Conservation (phyloP, 2,888 invertebrate genomes). For the Diarsia dahlii region DNA sequence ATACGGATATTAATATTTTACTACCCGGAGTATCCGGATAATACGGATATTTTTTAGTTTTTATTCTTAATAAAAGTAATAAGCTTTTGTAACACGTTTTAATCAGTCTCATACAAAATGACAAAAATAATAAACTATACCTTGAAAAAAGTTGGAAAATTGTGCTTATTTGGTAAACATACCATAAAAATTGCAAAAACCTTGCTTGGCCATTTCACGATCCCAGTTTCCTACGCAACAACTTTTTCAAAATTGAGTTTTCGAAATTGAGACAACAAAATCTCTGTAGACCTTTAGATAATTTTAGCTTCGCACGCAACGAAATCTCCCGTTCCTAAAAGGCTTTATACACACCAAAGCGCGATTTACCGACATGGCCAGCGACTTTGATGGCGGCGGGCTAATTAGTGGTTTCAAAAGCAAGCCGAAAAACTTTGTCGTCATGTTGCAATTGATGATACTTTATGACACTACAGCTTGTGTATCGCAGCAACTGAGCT, state of each 20-base stretch:
- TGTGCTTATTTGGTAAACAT: too few species aligned
- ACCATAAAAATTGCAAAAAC: too few species aligned
- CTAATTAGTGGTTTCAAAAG: not conserved
- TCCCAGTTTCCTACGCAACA: slow-evolving; percentile 5
- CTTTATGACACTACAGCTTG: too few species aligned
- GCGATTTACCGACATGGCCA: not conserved
- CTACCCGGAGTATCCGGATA: too few species aligned
- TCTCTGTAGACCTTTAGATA: not conserved
- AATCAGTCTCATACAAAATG: too few species aligned
- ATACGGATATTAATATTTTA: too few species aligned
- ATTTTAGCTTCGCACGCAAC: not conserved
- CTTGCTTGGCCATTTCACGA: not conserved
- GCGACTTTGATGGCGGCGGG: not conserved
- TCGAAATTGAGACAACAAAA: not conserved
- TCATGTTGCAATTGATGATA: not conserved
- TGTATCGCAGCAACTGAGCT: not conserved
- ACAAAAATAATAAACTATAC: too few species aligned
- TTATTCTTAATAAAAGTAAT: too few species aligned
- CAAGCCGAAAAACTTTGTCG: not conserved
- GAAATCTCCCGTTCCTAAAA: not conserved
- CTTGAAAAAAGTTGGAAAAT: too few species aligned
- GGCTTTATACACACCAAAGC: not conserved
- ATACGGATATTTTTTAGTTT: too few species aligned
- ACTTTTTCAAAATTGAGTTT: not conserved
- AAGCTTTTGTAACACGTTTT: too few species aligned